Evolutionary conservation across 2,797 vertebrate genomes (phyloP).

Genomic region (Echiichthys vipera): DNA sequence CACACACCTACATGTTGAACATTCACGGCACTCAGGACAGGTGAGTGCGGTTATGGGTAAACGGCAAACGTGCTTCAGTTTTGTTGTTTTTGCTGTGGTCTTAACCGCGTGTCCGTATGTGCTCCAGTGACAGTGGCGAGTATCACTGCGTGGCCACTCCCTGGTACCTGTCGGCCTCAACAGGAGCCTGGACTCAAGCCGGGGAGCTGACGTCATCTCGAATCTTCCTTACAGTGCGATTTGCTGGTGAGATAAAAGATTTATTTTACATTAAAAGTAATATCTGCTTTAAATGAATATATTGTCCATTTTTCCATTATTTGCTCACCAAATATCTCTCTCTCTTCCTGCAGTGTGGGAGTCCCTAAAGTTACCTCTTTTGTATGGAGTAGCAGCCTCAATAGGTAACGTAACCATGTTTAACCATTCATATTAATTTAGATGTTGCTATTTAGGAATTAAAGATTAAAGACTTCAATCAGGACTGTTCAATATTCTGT

Average conservation of each 20-base stretch:
- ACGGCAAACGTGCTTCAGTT: no score
- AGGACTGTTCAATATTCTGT: background rate
- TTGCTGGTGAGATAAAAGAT: conserved; percentile 85
- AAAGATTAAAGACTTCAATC: background rate
- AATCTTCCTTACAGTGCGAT: conserved; percentile 90
- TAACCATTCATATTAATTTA: background rate
- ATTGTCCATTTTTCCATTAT: background rate
- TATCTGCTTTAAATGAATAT: background rate
- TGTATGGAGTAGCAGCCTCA: conserved; percentile 91
- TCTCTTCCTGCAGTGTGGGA: conserved; percentile 88
- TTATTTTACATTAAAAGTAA: no score
- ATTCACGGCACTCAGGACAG: conserved; percentile 89
- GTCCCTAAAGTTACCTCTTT: conserved; percentile 92
- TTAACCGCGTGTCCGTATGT: background rate
- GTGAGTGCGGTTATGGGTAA: conserved; percentile 36
- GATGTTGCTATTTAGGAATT: background rate
- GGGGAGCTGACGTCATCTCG: conserved; percentile 85
- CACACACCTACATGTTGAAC: conserved; percentile 85
- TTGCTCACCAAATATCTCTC: background rate
- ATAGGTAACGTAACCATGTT: conserved; percentile 64
- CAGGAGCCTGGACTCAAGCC: conserved; percentile 89
- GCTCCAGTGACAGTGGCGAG: conserved; percentile 88
- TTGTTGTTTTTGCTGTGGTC: background rate
- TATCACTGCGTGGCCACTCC: conserved; percentile 92
- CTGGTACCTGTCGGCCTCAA: conserved; percentile 88